Evolutionary conservation across 2,797 vertebrate genomes (phyloP), one percentile per base, ranked within the genome.

Genomic region (Danio kyathit): DNA sequence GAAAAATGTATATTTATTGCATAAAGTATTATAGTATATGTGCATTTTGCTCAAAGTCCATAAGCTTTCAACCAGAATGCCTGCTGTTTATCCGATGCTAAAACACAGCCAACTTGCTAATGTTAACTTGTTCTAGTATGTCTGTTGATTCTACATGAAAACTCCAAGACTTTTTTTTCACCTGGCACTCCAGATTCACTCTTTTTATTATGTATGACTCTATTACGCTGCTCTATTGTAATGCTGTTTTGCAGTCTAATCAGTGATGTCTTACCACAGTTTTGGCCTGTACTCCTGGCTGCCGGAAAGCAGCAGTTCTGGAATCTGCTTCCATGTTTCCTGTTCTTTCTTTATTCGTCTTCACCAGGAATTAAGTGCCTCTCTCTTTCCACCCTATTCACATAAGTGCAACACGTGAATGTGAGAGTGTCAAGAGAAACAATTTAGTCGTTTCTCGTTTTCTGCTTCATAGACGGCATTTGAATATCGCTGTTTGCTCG

Each of bases 401-500:
- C 19, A 63, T 5, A 46, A 64, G 77, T 71, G 49, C 40, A 64
- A 60, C 17, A 66, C 0, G 7, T 71, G 57, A 74, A 44, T 40
- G 8, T 60, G 17, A 60, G 49, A 69, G 43, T 48, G 49, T 71
- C 52, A 83, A 59, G 52, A 63, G 41, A 57, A 66, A 61, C 14
- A 60, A 56, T 56, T 38, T 75, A 65, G 60, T 60, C 2, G 7
- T 80, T 75, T 63, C 14, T 17, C 17, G 19, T 67, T 64, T 75
- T 72, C 64, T 60, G 61, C 56, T 57, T 65, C 57, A 72, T 52
- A 59, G 12, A 80, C n/a, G 81, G 78, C 59, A 76, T 73, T 52
- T 80, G 80, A 82, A 83, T 76, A 74, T 61, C 56, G 11, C 81
- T 80, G 65, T 82, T 63, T 40, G 9, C 81, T 79, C 83, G 69